phyloP scores from a whole-genome alignment of 2,797 vertebrate species.

The Malurus splendens region DNA sequence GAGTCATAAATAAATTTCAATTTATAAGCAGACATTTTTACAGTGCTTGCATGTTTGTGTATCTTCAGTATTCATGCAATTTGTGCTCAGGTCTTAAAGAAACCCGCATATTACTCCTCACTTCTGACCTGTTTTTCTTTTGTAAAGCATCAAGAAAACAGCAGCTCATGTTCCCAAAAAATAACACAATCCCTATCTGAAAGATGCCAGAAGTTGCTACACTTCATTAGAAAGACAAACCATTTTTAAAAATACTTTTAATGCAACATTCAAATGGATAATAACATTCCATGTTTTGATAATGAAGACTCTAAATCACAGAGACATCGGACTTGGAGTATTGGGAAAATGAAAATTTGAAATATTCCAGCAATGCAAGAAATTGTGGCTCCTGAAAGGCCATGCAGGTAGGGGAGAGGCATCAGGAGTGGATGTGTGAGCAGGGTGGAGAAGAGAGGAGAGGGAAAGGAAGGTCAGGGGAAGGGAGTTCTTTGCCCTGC shows the following conservation, averaged over 20 bases:
- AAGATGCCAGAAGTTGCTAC: background rate
- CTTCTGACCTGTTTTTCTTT: slow-evolving; percentile 13
- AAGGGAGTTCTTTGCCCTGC: background rate
- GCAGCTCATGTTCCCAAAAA: background rate
- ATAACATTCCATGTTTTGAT: background rate
- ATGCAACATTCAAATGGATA: background rate
- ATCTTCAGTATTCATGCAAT: background rate
- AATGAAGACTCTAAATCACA: background rate
- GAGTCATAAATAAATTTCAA: background rate
- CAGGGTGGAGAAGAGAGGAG: background rate
- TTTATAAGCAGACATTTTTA: slow-evolving; percentile 1
- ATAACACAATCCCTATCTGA: background rate
- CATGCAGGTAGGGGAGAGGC: background rate
- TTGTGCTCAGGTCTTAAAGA: background rate
- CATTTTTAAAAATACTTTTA: background rate
- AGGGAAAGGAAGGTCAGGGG: background rate
- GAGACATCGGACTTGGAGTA: background rate
- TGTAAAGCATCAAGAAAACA: slow-evolving; percentile 19
- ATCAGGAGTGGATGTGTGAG: background rate
- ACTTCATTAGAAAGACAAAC: background rate
- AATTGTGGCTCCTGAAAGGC: background rate
- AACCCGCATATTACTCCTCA: background rate
- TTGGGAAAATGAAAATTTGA: background rate
- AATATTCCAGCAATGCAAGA: background rate
- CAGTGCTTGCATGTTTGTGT: background rate